Conservation (phyloP, 2,888 invertebrate species). For the Mythimna ferrago region DNA sequence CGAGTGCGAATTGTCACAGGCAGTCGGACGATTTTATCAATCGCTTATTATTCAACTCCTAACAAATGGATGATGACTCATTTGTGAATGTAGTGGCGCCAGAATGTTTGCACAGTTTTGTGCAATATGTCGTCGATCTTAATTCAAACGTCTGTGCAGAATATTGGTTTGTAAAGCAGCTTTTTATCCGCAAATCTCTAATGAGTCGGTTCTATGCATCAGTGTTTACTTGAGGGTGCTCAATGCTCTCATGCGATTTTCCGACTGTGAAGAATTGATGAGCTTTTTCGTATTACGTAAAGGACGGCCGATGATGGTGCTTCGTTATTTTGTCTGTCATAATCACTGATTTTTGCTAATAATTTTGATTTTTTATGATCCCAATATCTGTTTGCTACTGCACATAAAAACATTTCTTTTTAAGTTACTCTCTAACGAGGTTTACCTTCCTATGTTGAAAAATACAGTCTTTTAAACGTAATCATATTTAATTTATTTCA, state of each 20-base stretch:
- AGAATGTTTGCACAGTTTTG: slow-evolving; percentile 55
- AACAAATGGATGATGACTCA: slow-evolving; percentile 82
- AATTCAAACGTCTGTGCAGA: slow-evolving; percentile 23
- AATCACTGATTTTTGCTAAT: not conserved
- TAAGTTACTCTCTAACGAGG: not conserved
- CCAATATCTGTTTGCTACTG: not conserved
- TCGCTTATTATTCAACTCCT: slow-evolving; percentile 84
- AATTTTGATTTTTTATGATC: not conserved
- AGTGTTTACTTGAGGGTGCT: slow-evolving; percentile 39
- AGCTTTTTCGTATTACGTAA: slow-evolving; percentile 33
- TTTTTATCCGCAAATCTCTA: slow-evolving; percentile 26
- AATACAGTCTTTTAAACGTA: not conserved
- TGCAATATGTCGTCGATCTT: slow-evolving; percentile 33
- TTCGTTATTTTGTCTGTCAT: slow-evolving; percentile 35
- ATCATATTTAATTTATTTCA: not conserved
- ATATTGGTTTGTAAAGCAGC: slow-evolving; percentile 12
- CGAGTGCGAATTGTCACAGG: slow-evolving; percentile 88
- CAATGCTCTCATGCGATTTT: slow-evolving; percentile 35
- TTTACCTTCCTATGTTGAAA: not conserved
- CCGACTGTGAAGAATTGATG: slow-evolving; percentile 42
- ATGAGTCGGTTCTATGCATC: slow-evolving; percentile 35
- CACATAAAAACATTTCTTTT: not conserved
- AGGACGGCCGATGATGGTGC: not conserved
- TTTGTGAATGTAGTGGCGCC: slow-evolving; percentile 71
- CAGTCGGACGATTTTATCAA: slow-evolving; percentile 87